Base-by-base conservation (phyloP, 2,797 vertebrate species). In the Malacoctenus gilli region DNA sequence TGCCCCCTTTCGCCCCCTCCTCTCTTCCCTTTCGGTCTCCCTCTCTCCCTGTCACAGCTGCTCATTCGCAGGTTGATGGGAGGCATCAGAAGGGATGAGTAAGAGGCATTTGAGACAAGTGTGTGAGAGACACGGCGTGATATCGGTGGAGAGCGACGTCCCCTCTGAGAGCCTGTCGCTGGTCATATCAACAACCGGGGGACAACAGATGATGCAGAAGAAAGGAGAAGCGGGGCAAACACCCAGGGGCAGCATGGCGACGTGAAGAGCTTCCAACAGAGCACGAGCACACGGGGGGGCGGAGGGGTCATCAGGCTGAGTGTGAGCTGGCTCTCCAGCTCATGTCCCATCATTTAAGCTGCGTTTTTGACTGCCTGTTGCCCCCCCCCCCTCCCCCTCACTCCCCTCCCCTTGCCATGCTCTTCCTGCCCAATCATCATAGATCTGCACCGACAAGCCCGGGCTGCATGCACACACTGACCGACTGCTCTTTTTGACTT, bases 401-500 rank as follows among this genome's bases (percentile, higher is more conserved):
- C 15, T 36, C 38, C 39, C 48, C 44, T n/a, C 60, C 23, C 16
- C 68, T 62, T 46, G 50, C 53, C 68, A 47, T 50, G 68, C 68
- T 72, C 68, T 53, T 56, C 49, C 60, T 75, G 64, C 63, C 57
- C 59, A 44, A 31, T 72, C 73, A 37, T 47, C 72, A 55, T 20
- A 77, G 77, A 89, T 89, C 48, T 20, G 37, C 38, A 18, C 59
- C 82, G 95, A 96, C 96, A 91, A 89, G 91, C 92, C 89, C 78
- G 87, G 92, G 94, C 93, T 95, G 94, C 89, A 71, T 36, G 82
- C 80, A 78, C 91, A 77, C 89, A 59, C 88, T 74, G 93, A 92
- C 93, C 91, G 94, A 96, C 94, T 97, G 95, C 92, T 98, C 94
- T 94, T 96, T 96, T 95, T 94, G 85, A 92, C 91, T 94, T 89